These are phyloP conservation scores for Thunnus maccoyii DNA, from an alignment of 2,113 vertebrate species.

Conservation along the genomic window DNA sequence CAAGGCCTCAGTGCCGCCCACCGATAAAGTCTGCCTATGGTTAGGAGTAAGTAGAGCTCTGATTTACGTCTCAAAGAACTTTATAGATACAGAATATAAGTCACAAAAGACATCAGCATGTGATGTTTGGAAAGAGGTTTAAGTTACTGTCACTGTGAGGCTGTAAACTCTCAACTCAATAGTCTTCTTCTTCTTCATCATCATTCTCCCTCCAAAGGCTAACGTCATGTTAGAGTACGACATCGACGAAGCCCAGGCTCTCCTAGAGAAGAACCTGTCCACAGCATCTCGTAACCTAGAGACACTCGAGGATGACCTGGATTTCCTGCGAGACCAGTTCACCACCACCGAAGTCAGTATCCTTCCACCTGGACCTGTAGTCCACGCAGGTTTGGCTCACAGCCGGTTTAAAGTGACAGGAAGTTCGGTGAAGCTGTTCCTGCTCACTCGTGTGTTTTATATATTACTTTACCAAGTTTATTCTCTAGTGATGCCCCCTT, in stretches of 20 bases:
- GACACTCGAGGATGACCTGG: constrained; percentile 95
- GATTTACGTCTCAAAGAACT: too few species aligned
- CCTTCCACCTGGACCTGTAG: constrained; percentile 81
- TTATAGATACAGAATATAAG: too few species aligned
- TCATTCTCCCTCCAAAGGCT: constrained; percentile 82
- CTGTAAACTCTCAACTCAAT: neutral
- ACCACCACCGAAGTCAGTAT: constrained; percentile 99
- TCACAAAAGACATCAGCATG: too few species aligned
- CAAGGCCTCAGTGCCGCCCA: constrained; percentile 95
- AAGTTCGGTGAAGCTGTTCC: neutral
- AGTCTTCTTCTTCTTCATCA: too few species aligned
- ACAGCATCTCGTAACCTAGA: constrained; percentile 96
- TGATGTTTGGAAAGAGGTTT: too few species aligned
- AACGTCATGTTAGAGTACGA: constrained; percentile 99
- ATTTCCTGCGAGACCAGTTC: constrained; percentile 98
- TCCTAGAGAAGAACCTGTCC: constrained; percentile 95
- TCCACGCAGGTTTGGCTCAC: neutral
- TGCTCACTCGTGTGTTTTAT: too few species aligned
- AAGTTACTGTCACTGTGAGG: too few species aligned
- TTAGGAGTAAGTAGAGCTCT: constrained; percentile 91
- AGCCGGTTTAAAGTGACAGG: neutral
- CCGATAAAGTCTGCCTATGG: constrained; percentile 99
- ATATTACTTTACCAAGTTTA: too few species aligned
- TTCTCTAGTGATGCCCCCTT: too few species aligned
- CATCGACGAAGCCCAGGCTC: constrained; percentile 95